These are phyloP conservation scores for Emydoidea blandingii DNA, from an alignment of 2,797 vertebrate genomes.

Conservation along the genomic window DNA sequence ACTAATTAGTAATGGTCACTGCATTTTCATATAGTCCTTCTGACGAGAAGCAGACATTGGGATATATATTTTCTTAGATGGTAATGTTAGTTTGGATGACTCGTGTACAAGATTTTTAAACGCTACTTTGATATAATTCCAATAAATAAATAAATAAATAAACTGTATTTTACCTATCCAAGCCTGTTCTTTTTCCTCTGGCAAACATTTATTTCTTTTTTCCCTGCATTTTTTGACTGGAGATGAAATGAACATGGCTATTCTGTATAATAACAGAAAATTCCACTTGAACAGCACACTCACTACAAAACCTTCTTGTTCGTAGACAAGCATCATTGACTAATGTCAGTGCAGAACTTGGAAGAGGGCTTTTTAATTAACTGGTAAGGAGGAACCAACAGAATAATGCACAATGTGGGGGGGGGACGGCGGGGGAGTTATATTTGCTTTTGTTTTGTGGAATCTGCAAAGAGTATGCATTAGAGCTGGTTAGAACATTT, in stretches of 20 bases:
- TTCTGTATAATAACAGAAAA: background rate
- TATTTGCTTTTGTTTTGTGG: background rate
- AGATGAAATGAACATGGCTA: background rate
- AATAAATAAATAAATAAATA: background rate
- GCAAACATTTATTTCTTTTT: background rate
- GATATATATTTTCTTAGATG: background rate
- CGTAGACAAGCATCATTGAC: background rate
- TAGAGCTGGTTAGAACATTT: background rate
- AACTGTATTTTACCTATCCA: background rate
- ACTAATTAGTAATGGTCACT: conserved; percentile 37
- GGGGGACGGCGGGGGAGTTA: background rate
- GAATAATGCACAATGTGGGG: background rate
- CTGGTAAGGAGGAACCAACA: background rate
- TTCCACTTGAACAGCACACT: background rate
- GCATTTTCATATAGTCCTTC: background rate
- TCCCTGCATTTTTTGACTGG: background rate
- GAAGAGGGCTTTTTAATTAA: background rate
- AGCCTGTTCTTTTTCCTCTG: background rate
- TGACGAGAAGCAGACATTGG: background rate
- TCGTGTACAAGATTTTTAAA: background rate
- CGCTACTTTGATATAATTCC: background rate
- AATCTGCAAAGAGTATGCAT: background rate
- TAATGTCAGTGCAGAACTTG: background rate
- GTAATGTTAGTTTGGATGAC: background rate
- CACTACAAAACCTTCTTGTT: background rate